These are phyloP conservation scores for Raja brachyura DNA, from an alignment of 2,113 vertebrate species.

Conservation along the genomic window DNA sequence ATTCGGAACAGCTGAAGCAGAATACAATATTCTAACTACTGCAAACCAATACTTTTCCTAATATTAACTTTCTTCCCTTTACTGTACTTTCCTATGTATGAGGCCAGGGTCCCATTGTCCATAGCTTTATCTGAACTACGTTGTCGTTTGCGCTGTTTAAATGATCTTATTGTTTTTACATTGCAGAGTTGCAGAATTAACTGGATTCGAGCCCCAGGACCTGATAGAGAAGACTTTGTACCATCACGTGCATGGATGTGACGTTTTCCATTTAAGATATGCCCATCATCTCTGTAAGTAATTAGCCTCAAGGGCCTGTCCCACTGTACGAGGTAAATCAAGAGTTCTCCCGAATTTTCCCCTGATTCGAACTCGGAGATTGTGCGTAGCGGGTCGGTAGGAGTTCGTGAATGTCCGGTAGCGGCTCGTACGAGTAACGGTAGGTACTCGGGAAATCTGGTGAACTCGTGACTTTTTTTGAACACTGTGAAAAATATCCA, in stretches of 20 bases:
- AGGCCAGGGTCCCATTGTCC: not conserved
- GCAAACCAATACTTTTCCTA: not conserved
- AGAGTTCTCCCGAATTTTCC: no score
- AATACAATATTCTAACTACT: not conserved
- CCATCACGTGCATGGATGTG: conserved; percentile 83
- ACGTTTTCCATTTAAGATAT: conserved; percentile 79
- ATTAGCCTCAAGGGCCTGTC: not conserved
- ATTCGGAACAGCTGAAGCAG: not conserved
- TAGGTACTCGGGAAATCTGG: no score
- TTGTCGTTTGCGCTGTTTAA: not conserved
- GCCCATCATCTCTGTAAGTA: conserved; percentile 84
- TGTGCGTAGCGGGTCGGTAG: no score
- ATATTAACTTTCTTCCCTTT: not conserved
- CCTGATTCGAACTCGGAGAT: no score
- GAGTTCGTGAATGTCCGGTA: no score
- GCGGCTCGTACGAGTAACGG: no score
- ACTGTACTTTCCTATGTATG: not conserved
- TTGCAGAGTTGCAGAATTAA: conserved; percentile 81
- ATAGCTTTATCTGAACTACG: not conserved
- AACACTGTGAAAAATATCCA: no score
- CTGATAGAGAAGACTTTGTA: conserved; percentile 92
- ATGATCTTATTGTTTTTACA: not conserved
- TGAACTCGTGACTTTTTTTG: no score
- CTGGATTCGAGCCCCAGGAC: conserved; percentile 88
- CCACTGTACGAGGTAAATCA: no score